Evolutionary conservation across 2,113 vertebrate genomes (phyloP), one percentile per base, ranked within the genome.

Genomic region (Catagonus wagneri): DNA sequence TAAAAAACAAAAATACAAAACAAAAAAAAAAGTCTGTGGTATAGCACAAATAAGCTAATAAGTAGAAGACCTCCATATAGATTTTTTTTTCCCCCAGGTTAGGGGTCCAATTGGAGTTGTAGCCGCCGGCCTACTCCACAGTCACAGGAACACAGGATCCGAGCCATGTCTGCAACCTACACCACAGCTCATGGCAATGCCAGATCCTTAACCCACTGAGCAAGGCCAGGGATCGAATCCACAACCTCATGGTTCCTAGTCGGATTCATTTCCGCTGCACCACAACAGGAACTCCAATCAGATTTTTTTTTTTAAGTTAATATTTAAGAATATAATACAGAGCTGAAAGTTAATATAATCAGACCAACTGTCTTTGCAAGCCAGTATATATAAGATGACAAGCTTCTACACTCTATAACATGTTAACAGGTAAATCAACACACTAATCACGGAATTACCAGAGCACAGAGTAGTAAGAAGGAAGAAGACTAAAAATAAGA

Each of bases 241-340:
- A n/a, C n/a, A n/a, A n/a, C n/a, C n/a, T n/a, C n/a, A n/a, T n/a
- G n/a, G n/a, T n/a, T n/a, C n/a, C n/a, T n/a, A n/a, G n/a, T n/a
- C n/a, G n/a, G n/a, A n/a, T n/a, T n/a, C n/a, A n/a, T n/a, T n/a
- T n/a, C n/a, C n/a, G n/a, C n/a, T n/a, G n/a, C n/a, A n/a, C n/a
- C n/a, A n/a, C n/a, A n/a, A n/a, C n/a, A n/a, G n/a, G n/a, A n/a
- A n/a, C n/a, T n/a, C n/a, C n/a, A n/a, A n/a, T n/a, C n/a, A n/a
- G n/a, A n/a, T n/a, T n/a, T n/a, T n/a, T n/a, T n/a, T n/a, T n/a
- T 79, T 83, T 16, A 36, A 93, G 63, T 89, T 25, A 89, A 66
- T 81, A n/a, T 79, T 94, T 90, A 76, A 68, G 29, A 96, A 84
- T 17, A 76, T 1, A 96, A 84, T 15, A 76, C 1, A 69, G 20